A percentile compares a stretch with the other conserved stretches of the same genome.
These are phyloP conservation scores for Eulemur macaco DNA, from an alignment of 2,113 vertebrate species.

Conservation along the genomic window DNA sequence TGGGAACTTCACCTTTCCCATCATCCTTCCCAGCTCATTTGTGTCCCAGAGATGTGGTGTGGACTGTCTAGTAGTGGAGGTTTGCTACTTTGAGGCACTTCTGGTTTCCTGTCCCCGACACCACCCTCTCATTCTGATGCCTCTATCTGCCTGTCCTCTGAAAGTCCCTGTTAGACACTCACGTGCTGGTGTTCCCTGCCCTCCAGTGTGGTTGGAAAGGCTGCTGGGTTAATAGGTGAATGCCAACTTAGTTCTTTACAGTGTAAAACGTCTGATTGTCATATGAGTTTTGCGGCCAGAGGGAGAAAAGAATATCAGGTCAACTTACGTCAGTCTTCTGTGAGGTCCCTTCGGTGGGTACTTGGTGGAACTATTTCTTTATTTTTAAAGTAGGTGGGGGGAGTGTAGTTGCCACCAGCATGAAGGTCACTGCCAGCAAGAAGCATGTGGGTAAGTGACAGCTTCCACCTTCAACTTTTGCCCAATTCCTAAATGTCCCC, in stretches of 20 bases:
- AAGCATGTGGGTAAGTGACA: background rate
- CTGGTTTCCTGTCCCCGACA: accelerated
- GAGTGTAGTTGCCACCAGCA: background rate
- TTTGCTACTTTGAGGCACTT: background rate
- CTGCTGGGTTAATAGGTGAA: background rate
- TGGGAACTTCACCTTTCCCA: background rate
- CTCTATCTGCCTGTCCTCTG: no score
- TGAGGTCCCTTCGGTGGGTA: background rate
- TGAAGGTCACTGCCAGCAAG: background rate
- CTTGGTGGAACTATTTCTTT: background rate
- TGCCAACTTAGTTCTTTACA: background rate
- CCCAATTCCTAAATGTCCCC: background rate
- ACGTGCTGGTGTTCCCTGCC: no score
- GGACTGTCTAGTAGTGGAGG: no score
- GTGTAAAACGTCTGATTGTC: background rate
- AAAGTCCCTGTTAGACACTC: background rate
- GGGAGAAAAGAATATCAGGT: background rate
- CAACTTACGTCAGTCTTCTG: background rate
- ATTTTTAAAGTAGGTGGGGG: background rate
- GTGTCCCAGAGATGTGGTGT: background rate
- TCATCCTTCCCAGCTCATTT: background rate
- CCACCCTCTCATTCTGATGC: background rate
- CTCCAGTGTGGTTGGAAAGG: background rate
- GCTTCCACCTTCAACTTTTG: background rate
- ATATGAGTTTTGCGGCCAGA: background rate